Base-by-base conservation (phyloP, 2,888 invertebrate genomes). In the Zaprionus obscuricornis region DNA sequence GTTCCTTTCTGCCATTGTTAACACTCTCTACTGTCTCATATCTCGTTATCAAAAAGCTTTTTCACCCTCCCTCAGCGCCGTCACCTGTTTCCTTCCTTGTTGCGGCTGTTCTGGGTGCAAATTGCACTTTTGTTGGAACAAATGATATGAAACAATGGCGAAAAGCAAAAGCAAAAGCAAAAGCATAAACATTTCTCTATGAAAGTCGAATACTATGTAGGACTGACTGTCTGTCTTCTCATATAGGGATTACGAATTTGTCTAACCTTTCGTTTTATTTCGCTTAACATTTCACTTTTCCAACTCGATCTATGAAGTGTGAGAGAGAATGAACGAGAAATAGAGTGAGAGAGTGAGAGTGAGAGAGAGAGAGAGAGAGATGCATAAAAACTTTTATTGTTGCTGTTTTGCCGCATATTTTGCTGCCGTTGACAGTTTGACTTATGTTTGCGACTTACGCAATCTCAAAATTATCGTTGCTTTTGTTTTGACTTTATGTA, bases 51-150 rank as follows among this genome's bases (percentile, higher is more conserved):
- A 59, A 51, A 33, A 5, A 20, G 27, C 24, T 13, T 24, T 36
- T 42, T 10, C 52, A 17, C 27, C n/a, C 52, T 42, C 22, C 24
- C n/a, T 3, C 10, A 0, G 4, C 31, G 3, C 13, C 6, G 1
- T 5, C 17, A 1, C 8, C 6, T 2, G 2, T 10, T 10, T 1
- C 4, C 20, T 13, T 33, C 42, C 50, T 46, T 70, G 55, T 60
- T 74, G 69, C 58, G 57, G 64, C 62, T 84, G 84, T 86, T 71
- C 68, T 70, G 85, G 78, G 83, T 85, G 82, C 82, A 82, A 82
- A 82, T 82, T 82, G 82, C 86, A 82, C 85, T 85, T 82, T 86
- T 82, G 86, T 86, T 70, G 52, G 63, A 74, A 84, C 85, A 82
- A 85, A 85, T 77, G 74, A 64, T 45, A 67, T 39, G 71, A 79